Evolutionary conservation across 2,888 invertebrate genomes (phyloP).

Genomic region (Sarcophaga subvicina): DNA sequence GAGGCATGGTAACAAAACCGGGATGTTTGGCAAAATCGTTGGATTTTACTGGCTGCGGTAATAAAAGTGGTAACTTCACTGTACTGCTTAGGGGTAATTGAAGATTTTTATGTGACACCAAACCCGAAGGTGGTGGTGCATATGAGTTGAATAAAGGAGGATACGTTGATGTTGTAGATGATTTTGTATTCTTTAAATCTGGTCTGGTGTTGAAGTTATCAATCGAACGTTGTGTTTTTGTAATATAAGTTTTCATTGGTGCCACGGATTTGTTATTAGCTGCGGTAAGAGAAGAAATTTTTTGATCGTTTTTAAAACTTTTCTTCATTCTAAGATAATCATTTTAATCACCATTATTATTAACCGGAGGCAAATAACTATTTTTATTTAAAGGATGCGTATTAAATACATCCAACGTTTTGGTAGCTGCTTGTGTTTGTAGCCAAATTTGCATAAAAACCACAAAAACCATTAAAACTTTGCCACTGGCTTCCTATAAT

Average conservation of each 20-base stretch:
- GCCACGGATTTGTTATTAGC: conserved; percentile 45
- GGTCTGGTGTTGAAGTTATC: conserved; percentile 49
- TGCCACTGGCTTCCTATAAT: conserved; percentile 56
- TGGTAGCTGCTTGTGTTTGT: conserved; percentile 36
- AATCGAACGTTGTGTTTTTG: conserved; percentile 32
- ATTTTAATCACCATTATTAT: conserved; percentile 37
- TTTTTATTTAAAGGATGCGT: conserved; percentile 30
- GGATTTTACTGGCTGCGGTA: conserved; percentile 65
- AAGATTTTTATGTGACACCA: conserved; percentile 58
- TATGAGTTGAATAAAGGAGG: conserved; percentile 68
- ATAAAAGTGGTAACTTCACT: conserved; percentile 66
- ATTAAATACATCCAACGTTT: conserved; percentile 32
- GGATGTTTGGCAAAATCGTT: conserved; percentile 50
- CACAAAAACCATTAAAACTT: conserved; percentile 44
- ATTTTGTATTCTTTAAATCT: conserved; percentile 41
- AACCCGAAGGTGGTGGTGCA: conserved; percentile 72
- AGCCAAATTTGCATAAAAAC: conserved; percentile 30
- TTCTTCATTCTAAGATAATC: neutral
- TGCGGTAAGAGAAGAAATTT: conserved; percentile 12
- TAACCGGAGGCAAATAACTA: conserved; percentile 59
- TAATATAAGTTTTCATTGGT: conserved; percentile 41
- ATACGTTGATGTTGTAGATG: neutral
- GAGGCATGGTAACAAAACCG: neutral
- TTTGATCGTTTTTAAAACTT: neutral
- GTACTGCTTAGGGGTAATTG: conserved; percentile 52